A percentile compares a stretch with the other conserved stretches of the same genome.
These are phyloP conservation scores for Emydocephalus ijimae DNA, from an alignment of 2,113 vertebrate species.

Conservation along the genomic window DNA sequence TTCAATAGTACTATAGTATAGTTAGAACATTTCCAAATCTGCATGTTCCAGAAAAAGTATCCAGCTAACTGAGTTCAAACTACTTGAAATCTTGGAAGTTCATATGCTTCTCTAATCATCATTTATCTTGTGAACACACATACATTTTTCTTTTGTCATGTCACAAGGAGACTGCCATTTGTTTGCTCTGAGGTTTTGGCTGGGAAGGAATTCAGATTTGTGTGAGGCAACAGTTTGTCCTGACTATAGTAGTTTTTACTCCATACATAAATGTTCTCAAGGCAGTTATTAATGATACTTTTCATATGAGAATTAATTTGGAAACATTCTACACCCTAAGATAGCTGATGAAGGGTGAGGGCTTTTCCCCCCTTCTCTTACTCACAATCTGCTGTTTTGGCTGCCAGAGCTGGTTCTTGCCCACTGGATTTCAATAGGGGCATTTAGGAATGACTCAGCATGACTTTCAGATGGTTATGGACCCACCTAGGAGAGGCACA, in stretches of 20 bases:
- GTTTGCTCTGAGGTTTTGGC: background rate
- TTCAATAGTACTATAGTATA: background rate
- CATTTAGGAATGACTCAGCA: background rate
- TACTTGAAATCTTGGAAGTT: background rate
- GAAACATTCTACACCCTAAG: background rate
- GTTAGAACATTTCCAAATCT: background rate
- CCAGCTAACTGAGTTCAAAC: background rate
- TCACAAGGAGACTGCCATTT: background rate
- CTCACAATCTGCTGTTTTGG: too few species aligned
- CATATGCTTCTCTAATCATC: background rate
- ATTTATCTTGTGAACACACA: background rate
- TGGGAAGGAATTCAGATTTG: background rate
- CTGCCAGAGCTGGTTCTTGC: too few species aligned
- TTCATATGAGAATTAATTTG: background rate
- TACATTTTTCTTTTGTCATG: background rate
- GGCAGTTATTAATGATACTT: background rate
- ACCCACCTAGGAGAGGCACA: too few species aligned
- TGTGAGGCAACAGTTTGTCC: background rate
- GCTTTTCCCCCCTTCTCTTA: too few species aligned
- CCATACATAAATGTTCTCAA: background rate
- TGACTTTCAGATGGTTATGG: background rate
- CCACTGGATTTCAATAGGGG: background rate
- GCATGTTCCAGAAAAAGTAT: background rate
- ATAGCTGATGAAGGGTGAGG: too few species aligned
- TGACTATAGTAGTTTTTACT: background rate